These are phyloP conservation scores for Cecropterus lyciades DNA, from an alignment of 1,140 invertebrate species.

Conservation along the genomic window DNA sequence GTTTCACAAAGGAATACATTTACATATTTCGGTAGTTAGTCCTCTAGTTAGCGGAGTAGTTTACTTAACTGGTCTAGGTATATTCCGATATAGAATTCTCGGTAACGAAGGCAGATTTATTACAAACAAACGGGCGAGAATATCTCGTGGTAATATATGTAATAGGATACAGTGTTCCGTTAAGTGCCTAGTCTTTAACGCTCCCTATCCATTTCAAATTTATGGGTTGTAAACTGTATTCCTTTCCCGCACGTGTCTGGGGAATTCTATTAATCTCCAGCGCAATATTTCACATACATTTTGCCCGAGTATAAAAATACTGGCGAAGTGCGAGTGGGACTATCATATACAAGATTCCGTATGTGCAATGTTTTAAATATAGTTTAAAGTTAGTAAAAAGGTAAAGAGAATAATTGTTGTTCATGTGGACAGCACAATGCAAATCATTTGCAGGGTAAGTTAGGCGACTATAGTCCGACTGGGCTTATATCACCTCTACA, in stretches of 20 bases:
- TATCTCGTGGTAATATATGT: conserved; percentile 11
- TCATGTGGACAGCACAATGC: too few species aligned
- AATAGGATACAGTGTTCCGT: conserved; percentile 23
- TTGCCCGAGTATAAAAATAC: not conserved
- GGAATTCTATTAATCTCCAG: conserved; percentile 47
- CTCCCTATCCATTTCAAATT: conserved; percentile 62
- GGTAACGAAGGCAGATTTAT: not conserved
- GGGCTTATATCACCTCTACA: too few species aligned
- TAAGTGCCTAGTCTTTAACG: conserved; percentile 48
- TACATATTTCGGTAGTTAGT: too few species aligned
- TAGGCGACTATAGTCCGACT: too few species aligned
- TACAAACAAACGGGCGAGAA: not conserved
- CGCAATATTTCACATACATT: conserved; percentile 53
- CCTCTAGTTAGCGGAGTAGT: too few species aligned
- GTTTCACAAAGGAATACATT: too few species aligned
- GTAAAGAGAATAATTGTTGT: too few species aligned
- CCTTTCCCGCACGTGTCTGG: conserved; percentile 51
- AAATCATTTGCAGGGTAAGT: too few species aligned
- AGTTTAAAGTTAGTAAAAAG: too few species aligned
- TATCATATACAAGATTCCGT: too few species aligned
- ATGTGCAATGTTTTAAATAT: too few species aligned
- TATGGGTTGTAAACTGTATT: conserved; percentile 65
- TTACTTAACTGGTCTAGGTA: too few species aligned
- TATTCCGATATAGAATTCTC: conserved; percentile 2
- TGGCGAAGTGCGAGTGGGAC: not conserved